A percentile compares a stretch with the other conserved stretches of the same genome.
Evolutionary conservation across 2,888 invertebrate genomes (phyloP).

Genomic region (Scaptomyza cyrtandrae): DNA sequence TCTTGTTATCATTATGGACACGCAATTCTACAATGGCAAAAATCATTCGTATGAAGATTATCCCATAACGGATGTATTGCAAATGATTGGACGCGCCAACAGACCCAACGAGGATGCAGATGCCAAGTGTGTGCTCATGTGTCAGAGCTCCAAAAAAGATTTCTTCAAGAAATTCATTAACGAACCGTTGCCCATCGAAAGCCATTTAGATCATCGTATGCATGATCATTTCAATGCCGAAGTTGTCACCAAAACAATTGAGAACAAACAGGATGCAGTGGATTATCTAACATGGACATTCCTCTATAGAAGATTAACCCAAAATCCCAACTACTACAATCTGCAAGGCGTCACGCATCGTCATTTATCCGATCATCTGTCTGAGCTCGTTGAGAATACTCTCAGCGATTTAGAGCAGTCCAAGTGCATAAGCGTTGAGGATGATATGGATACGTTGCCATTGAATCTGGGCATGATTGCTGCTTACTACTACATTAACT

Average conservation of each 20-base stretch:
- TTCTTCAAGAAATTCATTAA: conserved; percentile 99
- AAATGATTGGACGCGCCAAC: conserved; percentile 99
- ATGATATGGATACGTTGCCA: conserved; percentile 98
- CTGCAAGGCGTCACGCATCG: conserved; percentile 98
- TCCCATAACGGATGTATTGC: conserved; percentile 97
- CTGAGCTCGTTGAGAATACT: conserved; percentile 98
- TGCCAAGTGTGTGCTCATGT: conserved; percentile 97
- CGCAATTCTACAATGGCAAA: conserved; percentile 88
- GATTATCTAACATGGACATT: conserved; percentile 99
- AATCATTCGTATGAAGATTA: conserved; percentile 97
- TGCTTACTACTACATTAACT: conserved; percentile 99
- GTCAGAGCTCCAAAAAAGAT: conserved; percentile 98
- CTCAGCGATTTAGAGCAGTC: conserved; percentile 97
- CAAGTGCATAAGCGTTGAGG: conserved; percentile 98
- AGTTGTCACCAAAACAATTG: conserved; percentile 99
- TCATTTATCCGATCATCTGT: conserved; percentile 98
- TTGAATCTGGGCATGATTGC: conserved; percentile 99
- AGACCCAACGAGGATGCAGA: conserved; percentile 96
- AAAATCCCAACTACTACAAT: conserved; percentile 99
- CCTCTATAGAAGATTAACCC: conserved; percentile 97
- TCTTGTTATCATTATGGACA: conserved; percentile 97
- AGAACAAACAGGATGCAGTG: conserved; percentile 99
- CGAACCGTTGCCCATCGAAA: conserved; percentile 98
- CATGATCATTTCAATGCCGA: conserved; percentile 99
- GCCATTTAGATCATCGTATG: conserved; percentile 97